These are phyloP conservation scores for Pelobates cultripes DNA, from an alignment of 2,797 vertebrate species.

Conservation along the genomic window DNA sequence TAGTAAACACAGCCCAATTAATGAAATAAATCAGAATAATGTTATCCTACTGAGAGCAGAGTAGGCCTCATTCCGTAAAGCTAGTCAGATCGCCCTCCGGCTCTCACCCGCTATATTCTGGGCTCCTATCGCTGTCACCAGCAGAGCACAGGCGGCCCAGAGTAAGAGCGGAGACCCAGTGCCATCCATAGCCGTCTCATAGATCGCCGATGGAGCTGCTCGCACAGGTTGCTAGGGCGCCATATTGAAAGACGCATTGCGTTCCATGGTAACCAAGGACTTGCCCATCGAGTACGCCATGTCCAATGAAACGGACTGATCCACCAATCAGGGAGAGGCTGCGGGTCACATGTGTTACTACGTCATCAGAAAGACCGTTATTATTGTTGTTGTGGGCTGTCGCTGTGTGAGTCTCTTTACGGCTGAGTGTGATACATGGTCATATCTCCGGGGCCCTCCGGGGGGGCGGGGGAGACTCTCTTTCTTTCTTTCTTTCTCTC, in stretches of 20 bases:
- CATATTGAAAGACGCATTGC: conserved; percentile 9
- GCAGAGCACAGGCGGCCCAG: background rate
- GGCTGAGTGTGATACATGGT: no score
- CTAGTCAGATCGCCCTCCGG: background rate
- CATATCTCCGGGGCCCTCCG: no score
- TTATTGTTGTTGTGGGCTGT: no score
- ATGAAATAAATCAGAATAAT: background rate
- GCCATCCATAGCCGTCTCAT: background rate
- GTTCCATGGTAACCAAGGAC: conserved; percentile 40
- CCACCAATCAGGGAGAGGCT: no score
- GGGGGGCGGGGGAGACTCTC: no score
- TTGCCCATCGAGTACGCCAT: no score
- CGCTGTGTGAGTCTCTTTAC: no score
- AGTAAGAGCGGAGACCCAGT: background rate
- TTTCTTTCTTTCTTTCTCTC: no score
- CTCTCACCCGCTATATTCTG: background rate
- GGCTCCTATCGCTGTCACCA: background rate
- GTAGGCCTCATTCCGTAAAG: background rate
- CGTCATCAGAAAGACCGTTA: no score
- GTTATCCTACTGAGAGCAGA: background rate
- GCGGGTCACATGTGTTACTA: no score
- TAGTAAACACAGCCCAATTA: background rate
- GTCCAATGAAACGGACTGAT: no score
- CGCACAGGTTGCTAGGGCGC: conserved; percentile 27
- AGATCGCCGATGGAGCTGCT: background rate